Evolutionary conservation across 2,888 invertebrate species (phyloP), one percentile per base, ranked within the genome.

Genomic region (Cephus runcator): DNA sequence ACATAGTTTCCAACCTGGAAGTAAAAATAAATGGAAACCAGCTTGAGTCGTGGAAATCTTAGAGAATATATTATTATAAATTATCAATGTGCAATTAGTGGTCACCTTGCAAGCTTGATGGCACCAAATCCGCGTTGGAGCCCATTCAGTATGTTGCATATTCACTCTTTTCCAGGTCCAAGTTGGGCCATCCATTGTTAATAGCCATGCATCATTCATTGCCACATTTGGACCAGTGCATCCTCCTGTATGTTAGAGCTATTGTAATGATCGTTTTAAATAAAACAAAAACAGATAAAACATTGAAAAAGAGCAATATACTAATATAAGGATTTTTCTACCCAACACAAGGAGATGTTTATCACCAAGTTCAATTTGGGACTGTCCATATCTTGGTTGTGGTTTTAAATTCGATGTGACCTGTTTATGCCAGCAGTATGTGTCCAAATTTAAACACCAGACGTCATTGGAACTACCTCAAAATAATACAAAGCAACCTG

Each of bases 121-220:
- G 90, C 97, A 98, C 97, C 98, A 98, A 89, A 98, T 95, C 88
- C 97, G 96, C 1, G 96, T 95, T 34, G 98, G 96, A 71, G 96
- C 95, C 93, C 95, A 95, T 87, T 96, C 95, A 84, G 95, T 94
- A 88, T 97, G 96, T 82, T 93, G 93, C 36, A 98, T 95, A 80
- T 94, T 94, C 75, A 98, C 92, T 90, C 95, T 95, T 87, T 93
- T 94, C 96, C 96, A 95, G 79, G 93, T 94, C 96, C 96, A 97
- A 68, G 88, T 82, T 69, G 94, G 93, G 0, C 94, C 94, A 81
- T 93, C 93, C 95, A 98, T 96, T 76, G 94, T 96, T 79, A 99
- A 92, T 78, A 98, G 92, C 98, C 98, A 99, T 80, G 97, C 96
- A 91, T 99, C 99, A 87, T 95, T 96, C 91, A 96, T 97, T 34